Evolutionary conservation across 2,888 invertebrate genomes (phyloP), one percentile per base, ranked within the genome.

Genomic region (Steromphala cineraria): DNA sequence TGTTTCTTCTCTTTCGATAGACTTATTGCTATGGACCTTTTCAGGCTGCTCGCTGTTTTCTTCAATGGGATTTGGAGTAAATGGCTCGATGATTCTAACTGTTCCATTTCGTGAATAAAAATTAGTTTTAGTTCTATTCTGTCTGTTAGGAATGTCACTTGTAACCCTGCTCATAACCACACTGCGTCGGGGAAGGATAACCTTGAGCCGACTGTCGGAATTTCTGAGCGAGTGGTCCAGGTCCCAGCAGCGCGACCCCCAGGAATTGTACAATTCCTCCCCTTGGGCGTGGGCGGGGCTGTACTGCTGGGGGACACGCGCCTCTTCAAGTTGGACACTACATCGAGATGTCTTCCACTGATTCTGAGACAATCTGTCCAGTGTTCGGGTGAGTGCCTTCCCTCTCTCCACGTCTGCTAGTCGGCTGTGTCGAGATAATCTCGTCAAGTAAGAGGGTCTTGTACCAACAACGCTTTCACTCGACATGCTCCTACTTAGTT

Each of bases 1-100:
- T 40, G 82, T 82, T 24, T 81, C 67, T 71, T 82, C 82, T 7
- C 82, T 53, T 24, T 74, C 78, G 0, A 82, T 15, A 8, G 75
- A 13, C 13, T 55, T 76, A 36, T 67, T 55, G 19, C 80, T 78
- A 21, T 78, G 62, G 15, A 53, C 56, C 0, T 67, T 55, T 0
- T 40, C 56, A n/a, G n/a, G n/a, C 13, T 56, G 46, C 17, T 56
- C 40, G 15, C 52, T 21, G 21, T 31, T 24, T 71, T 67, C 52
- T 3, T 36, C 31, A 7, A 15, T 40, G 10, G 79, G 71, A n/a
- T 53, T 24, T 1, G 79, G 79, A 46, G 67, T 67, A 10, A 17
- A 67, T 2, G 71, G 79, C 31, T 67, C 62, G n/a, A 79, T 71
- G 0, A 79, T 67, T 36, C 71, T 28, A 5, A 79, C 53, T 5